Percentiles rank a stretch among this genome's conserved stretches.
These are phyloP conservation scores for Hylaea fasciaria DNA, from an alignment of 2,888 invertebrate species.

Conservation along the genomic window DNA sequence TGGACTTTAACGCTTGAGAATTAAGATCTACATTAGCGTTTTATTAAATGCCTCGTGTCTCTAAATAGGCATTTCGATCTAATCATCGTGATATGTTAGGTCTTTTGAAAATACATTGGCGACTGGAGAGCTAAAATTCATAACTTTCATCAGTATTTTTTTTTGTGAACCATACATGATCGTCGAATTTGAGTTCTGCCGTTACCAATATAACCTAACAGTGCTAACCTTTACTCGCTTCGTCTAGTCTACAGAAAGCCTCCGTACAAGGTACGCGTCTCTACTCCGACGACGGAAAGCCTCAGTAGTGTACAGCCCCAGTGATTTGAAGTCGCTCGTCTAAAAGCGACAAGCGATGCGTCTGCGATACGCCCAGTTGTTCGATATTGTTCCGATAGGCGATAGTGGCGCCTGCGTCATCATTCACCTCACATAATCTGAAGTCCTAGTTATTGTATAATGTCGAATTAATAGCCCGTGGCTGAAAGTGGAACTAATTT, in stretches of 20 bases:
- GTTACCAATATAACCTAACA: constrained; percentile 3
- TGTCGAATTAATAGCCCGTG: no score
- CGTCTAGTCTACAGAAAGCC: constrained; percentile 12
- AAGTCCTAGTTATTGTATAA: no score
- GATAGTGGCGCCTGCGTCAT: no score
- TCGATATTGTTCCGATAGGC: no score
- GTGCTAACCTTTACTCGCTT: background rate
- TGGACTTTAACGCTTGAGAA: constrained; percentile 32
- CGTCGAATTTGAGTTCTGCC: background rate
- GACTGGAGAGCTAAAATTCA: background rate
- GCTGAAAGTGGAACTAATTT: no score
- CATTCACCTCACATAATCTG: no score
- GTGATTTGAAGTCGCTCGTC: no score
- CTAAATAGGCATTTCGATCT: constrained; percentile 6
- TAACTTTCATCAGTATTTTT: background rate
- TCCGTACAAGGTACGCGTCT: constrained; percentile 2
- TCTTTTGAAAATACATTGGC: background rate
- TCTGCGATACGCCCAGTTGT: no score
- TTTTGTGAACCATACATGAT: no score
- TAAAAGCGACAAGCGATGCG: no score
- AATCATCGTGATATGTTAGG: constrained; percentile 1
- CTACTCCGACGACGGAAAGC: no score
- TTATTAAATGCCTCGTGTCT: constrained; percentile 4
- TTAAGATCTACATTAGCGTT: constrained; percentile 41
- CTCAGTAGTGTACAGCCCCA: background rate